Percentiles rank a stretch among this genome's conserved stretches.
Evolutionary conservation across 2,888 invertebrate species (phyloP).

Genomic region (Agonopterix arenella): DNA sequence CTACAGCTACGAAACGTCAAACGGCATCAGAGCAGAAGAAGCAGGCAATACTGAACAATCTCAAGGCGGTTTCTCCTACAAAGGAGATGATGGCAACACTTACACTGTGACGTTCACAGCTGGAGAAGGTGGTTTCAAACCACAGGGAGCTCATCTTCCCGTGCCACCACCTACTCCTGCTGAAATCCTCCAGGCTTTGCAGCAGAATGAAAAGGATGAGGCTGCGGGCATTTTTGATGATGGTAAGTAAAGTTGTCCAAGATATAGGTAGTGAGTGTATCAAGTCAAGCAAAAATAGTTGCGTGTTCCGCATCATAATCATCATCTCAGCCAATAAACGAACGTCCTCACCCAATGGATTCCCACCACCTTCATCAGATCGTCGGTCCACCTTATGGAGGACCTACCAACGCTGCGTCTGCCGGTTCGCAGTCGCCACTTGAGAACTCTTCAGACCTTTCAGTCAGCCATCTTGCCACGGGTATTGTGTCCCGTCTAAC

Average conservation of each 20-base stretch:
- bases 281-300: no score
- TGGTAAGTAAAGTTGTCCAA: slow-evolving; percentile 31
- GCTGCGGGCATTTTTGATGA: slow-evolving; percentile 74
- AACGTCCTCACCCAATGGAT: no score
- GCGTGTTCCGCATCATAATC: no score
- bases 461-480: no score
- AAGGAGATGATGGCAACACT: slow-evolving; percentile 73
- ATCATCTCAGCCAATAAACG: no score
- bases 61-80: slow-evolving; percentile 75
- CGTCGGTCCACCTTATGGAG: no score
- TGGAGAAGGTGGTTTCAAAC: slow-evolving; percentile 75
- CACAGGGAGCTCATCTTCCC: slow-evolving; percentile 74
- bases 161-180: slow-evolving; percentile 76
- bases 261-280: no score
- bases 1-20: slow-evolving; percentile 58
- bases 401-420: no score
- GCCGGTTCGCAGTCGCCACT: no score
- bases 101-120: slow-evolving; percentile 72
- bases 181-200: slow-evolving; percentile 67
- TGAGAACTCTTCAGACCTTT: no score
- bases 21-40: slow-evolving; percentile 58
- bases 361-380: no score
- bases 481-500: no score
- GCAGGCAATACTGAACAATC: slow-evolving; percentile 38
- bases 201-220: slow-evolving; percentile 70